Conservation (phyloP, 2,888 invertebrate genomes). For the Osmoderma eremita region DNA sequence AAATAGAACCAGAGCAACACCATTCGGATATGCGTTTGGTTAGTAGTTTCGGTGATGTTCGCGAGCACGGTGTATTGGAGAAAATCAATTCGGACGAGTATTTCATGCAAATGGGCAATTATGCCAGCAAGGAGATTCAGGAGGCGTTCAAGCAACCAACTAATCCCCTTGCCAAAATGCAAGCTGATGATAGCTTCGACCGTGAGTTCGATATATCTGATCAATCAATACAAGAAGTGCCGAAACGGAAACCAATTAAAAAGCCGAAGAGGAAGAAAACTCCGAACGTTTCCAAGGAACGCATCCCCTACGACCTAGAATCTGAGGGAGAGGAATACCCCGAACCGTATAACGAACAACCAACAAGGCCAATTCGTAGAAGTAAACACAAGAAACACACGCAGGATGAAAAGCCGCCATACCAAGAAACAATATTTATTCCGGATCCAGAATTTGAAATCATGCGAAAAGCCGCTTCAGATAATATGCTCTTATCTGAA, state of each 20-base stretch:
- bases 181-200: slow-evolving; percentile 52
- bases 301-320: slow-evolving; percentile 56
- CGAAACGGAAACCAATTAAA: slow-evolving; percentile 65
- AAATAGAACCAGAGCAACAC: slow-evolving; percentile 39
- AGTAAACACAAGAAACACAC: slow-evolving; percentile 60
- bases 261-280: slow-evolving; percentile 63
- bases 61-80: slow-evolving; percentile 76
- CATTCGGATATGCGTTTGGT: slow-evolving; percentile 32
- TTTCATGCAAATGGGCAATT: slow-evolving; percentile 83
- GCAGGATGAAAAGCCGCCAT: slow-evolving; percentile 61
- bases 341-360: slow-evolving; percentile 54
- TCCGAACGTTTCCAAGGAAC: slow-evolving; percentile 61
- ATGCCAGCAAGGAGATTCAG: slow-evolving; percentile 81
- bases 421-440: slow-evolving; percentile 57
- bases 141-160: slow-evolving; percentile 78
- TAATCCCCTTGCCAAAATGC: slow-evolving; percentile 74
- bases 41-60: slow-evolving; percentile 48
- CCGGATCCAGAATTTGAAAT: slow-evolving; percentile 53
- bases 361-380: slow-evolving; percentile 68
- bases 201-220: slow-evolving; percentile 53
- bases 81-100: slow-evolving; percentile 90
- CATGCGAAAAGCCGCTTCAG: slow-evolving; percentile 42
- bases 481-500: slow-evolving; percentile 50
- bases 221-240: slow-evolving; percentile 60
- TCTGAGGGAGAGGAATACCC: slow-evolving; percentile 53